These are phyloP conservation scores for Trichosurus vulpecula DNA, from an alignment of 2,797 vertebrate species.

Conservation along the genomic window DNA sequence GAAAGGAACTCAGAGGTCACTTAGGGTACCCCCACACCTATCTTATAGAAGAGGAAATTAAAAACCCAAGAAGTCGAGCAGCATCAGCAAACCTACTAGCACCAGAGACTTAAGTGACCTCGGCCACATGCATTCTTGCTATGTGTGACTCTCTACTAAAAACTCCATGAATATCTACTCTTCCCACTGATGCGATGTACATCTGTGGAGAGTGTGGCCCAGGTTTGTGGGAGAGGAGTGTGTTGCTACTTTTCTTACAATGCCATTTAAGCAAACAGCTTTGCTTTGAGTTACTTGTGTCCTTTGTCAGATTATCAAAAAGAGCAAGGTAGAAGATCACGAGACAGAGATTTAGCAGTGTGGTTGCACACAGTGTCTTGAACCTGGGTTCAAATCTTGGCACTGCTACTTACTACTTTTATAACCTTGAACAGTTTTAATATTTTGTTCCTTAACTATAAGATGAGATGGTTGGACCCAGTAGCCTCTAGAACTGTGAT, in stretches of 20 bases:
- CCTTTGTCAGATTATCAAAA: background rate
- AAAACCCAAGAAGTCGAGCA: background rate
- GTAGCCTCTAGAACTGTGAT: background rate
- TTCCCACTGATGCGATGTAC: background rate
- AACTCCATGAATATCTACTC: background rate
- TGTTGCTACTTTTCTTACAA: background rate
- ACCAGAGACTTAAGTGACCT: background rate
- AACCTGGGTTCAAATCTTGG: too few relatives aligned
- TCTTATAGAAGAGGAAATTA: background rate
- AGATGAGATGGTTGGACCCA: accelerated
- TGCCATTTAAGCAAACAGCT: background rate
- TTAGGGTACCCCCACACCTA: background rate
- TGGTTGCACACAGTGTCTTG: background rate
- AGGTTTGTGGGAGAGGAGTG: too few relatives aligned
- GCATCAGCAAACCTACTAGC: too few relatives aligned
- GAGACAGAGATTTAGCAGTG: background rate
- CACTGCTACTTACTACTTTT: too few relatives aligned
- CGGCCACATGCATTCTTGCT: background rate
- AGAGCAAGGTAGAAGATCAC: background rate
- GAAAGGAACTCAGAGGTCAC: background rate
- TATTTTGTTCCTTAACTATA: background rate
- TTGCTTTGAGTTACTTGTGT: background rate
- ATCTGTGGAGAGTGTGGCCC: background rate
- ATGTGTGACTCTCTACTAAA: background rate
- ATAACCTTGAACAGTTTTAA: background rate